Evolutionary conservation across 2,113 vertebrate species (phyloP).

Genomic region (Tragelaphus imberbis): DNA sequence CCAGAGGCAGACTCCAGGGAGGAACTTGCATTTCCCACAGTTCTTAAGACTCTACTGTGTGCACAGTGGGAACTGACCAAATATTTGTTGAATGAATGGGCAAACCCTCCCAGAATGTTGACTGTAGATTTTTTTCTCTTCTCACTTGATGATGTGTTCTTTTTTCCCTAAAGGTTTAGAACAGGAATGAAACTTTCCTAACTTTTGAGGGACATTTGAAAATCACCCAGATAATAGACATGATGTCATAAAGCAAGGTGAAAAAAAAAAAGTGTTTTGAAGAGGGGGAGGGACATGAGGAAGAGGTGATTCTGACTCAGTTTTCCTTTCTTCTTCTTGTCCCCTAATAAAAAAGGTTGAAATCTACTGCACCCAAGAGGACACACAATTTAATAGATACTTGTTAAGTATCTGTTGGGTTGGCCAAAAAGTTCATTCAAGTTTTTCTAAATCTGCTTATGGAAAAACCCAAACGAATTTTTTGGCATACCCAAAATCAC

Average conservation of each 20-base stretch:
- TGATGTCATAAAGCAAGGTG: background rate
- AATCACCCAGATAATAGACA: background rate
- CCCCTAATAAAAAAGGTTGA: background rate
- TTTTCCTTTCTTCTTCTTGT: background rate
- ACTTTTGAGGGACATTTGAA: background rate
- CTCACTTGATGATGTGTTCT: background rate
- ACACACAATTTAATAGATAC: background rate
- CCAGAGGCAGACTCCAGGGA: background rate
- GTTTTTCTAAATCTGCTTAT: background rate
- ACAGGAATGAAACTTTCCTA: background rate
- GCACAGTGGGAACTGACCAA: conserved; percentile 13
- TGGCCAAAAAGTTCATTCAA: background rate
- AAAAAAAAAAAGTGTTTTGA: background rate
- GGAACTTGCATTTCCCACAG: conserved; percentile 53
- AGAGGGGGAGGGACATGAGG: background rate
- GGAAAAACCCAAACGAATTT: background rate
- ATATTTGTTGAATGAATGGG: conserved; percentile 43
- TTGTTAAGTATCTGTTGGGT: background rate
- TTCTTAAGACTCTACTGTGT: background rate
- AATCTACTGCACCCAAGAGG: background rate
- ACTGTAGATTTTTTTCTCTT: background rate
- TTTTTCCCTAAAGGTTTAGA: background rate
- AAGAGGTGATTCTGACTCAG: background rate
- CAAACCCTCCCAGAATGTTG: background rate
- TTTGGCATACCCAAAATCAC: background rate